Base-by-base conservation (phyloP, 2,888 invertebrate species). In the Eupithecia tripunctaria region DNA sequence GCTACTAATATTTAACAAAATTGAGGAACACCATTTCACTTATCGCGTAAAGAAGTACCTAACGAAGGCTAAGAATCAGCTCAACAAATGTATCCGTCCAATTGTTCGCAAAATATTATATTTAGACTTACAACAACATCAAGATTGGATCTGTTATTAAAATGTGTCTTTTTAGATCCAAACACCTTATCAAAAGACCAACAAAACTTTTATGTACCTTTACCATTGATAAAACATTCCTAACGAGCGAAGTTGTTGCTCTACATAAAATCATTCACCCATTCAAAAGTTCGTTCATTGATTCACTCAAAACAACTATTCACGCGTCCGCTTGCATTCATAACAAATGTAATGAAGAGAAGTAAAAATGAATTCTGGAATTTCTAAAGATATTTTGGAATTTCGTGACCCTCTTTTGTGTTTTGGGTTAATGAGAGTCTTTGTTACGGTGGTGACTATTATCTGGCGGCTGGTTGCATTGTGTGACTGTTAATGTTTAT, bases 341-440 rank as follows among this genome's bases (percentile, higher is more conserved):
- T 74, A 76, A 72, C 65, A 69, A 68, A 77, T 77, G 77, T 75
- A 78, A 79, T 74, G 76, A 78, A 72, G 73, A 27, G 71, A 74
- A 68, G 69, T 74, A 72, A 78, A 77, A 79, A 78, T 78, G 73
- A 79, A 77, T 75, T 79, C 78, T 77, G 78, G 77, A 67, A 71
- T 60, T 79, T 77, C 68, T 71, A 78, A 76, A 76, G 77, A 76
- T 73, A 76, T 79, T 79, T 79, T 67, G 78, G 77, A 67, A 69
- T 60, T 68, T 73, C 78, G 75, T 77, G 78, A 79, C 79, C 77
- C 72, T 66, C 67, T 74, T 73, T 70, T 73, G 69, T 74, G 69
- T 68, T 71, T 59, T 41, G 67, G 51, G 71, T 71, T 74, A 74
- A 74, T 71, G 74, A 78, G 76, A 71, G 72, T 65, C 73, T 71